Conservation (phyloP, 92 coral and sea anemone genomes). For the Epizoanthus stellaris region DNA sequence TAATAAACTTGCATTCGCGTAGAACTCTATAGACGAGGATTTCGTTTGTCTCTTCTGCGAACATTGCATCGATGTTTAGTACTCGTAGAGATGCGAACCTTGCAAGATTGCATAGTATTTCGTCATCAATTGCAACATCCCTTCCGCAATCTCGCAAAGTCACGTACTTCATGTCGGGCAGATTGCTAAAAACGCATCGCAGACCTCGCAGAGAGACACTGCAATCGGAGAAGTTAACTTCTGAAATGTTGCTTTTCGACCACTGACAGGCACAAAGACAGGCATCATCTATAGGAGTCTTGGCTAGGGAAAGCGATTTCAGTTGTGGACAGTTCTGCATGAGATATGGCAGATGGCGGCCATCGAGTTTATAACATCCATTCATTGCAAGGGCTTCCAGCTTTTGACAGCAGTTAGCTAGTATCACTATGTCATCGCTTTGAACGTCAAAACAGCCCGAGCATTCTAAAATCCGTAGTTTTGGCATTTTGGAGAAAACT, state of each 20-base stretch:
- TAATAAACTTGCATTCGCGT: slow-evolving; percentile 22
- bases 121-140: background rate
- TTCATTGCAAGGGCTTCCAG: slow-evolving; percentile 74
- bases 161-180: slow-evolving; percentile 32
- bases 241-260: slow-evolving; percentile 25
- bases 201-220: slow-evolving; percentile 6
- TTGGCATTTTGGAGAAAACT: slow-evolving; percentile 59
- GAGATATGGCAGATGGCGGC: slow-evolving; percentile 60
- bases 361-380: slow-evolving; percentile 72
- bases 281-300: slow-evolving; percentile 64
- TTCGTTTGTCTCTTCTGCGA: slow-evolving; percentile 8
- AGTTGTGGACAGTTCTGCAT: slow-evolving; percentile 57
- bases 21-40: background rate
- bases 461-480: slow-evolving; percentile 73
- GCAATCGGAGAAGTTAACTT: slow-evolving; percentile 33
- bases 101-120: background rate
- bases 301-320: slow-evolving; percentile 75
- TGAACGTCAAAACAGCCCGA: slow-evolving; percentile 71
- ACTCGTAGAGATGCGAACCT: slow-evolving; percentile 24
- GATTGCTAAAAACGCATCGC: background rate
- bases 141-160: slow-evolving; percentile 4
- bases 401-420: slow-evolving; percentile 64
- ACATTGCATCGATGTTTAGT: slow-evolving; percentile 15
- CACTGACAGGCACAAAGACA: slow-evolving; percentile 56
- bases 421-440: slow-evolving; percentile 59